Evolutionary conservation across 2,797 vertebrate species (phyloP), one percentile per base, ranked within the genome.

Genomic region (Cygnus olor): DNA sequence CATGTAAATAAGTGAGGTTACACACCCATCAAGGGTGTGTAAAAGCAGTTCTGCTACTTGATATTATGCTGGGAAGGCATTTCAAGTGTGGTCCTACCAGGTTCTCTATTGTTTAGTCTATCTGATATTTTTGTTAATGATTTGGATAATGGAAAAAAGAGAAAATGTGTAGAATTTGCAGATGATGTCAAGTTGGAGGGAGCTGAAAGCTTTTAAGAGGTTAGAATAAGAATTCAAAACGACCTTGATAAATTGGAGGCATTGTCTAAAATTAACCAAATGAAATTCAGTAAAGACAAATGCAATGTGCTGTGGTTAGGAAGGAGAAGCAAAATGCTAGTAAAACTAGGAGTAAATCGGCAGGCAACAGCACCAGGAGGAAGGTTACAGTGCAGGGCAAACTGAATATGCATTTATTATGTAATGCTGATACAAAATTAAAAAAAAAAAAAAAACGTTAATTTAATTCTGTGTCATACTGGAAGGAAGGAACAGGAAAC

Each of bases 101-200:
- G 49, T 93, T 93, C 84, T 57, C 44, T 53, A 92, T 74, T 94
- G 84, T 97, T 97, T 95, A 95, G 93, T 96, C 95, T 95, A 74
- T 85, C 88, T 89, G 81, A 90, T 95, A 82, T 54, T 92, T 97
- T 93, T 89, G 71, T 89, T 90, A 94, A 92, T 65, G 71, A 95
- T 77, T 89, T 93, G 88, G 84, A 82, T 85, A 94, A 93, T 57
- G 61, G 72, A 93, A 95, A 93, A 93, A 51, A 78, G 34, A 80
- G 79, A 93, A 95, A 91, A 92, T 14, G 13, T 86, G 60, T 92
- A 93, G 78, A 92, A 95, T 89, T 92, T 89, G 69, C 45, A 80
- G 78, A 60, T 15, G 0, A 72, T 74, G 78, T 88, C 81, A 94
- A 93, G 61, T 28, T 78, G n/a, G 54, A 85, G 18, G 40, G 53